Evolutionary conservation across 2,888 invertebrate species (phyloP), one percentile per base, ranked within the genome.

Genomic region (Bembecia ichneumoniformis): DNA sequence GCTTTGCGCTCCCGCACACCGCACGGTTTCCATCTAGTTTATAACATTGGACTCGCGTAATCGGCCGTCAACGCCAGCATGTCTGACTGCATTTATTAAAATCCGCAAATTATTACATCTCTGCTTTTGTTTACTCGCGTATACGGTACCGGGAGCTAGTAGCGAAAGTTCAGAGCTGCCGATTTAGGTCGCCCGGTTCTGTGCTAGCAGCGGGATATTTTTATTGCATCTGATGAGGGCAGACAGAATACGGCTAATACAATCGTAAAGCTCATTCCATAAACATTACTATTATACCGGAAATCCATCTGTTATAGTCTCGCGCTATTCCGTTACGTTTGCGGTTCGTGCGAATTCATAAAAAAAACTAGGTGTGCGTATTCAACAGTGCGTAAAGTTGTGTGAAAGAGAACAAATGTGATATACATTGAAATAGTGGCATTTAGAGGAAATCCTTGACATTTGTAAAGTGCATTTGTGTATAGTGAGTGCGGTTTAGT

Each of bases 121-220:
- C 43, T 51, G 55, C 55, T 60, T 59, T 56, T 59, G 61, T 65
- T 68, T 63, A 63, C 67, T 65, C 67, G 60, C 60, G 60, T 64
- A 64, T 66, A 68, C 66, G 71, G 64, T 66, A 66, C 9, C 57
- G 63, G 64, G 60, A 65, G 63, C 63, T 64, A 63, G 71, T 67
- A 60, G 66, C 68, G 68, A 69, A 20, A 28, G 63, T 68, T 61
- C 62, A 60, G 62, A 72, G 72, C 73, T 61, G 74, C 73, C 67
- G 77, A 87, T 82, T 73, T 84, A 82, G 86, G 86, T 87, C 86
- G 83, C 84, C 86, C 86, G 86, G 86, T 74, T 77, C 79, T 67
- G 74, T 69, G 76, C 78, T 79, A 75, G 80, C 79, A 79, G 80
- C 74, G 82, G 75, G 84, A 82, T 87, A 87, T 87, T 87, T 87